A percentile compares a stretch with the other conserved stretches of the same genome.
Conservation (phyloP, 2,888 invertebrate genomes). For the Tyria jacobaeae region DNA sequence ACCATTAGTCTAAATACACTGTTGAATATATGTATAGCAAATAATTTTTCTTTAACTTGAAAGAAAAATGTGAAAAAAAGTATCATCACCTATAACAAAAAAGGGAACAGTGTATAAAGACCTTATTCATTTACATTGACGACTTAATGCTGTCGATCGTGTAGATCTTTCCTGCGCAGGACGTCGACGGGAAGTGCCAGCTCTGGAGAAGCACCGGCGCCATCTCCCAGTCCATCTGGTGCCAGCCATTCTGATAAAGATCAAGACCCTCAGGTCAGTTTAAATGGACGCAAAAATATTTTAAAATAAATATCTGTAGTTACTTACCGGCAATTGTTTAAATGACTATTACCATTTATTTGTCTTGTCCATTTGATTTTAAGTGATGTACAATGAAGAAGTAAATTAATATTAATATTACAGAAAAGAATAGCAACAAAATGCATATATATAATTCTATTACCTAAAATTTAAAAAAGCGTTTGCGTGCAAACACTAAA, state of each 20-base stretch:
- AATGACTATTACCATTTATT: too few relatives aligned
- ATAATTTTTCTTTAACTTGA: background rate
- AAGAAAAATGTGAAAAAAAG: background rate
- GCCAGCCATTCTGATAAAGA: slow-evolving; percentile 96
- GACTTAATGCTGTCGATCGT: slow-evolving; percentile 81
- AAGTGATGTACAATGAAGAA: too few relatives aligned
- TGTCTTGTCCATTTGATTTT: too few relatives aligned
- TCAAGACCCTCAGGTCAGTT: slow-evolving; percentile 91
- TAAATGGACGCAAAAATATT: background rate
- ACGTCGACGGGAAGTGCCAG: slow-evolving; percentile 84
- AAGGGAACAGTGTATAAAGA: slow-evolving; percentile 66
- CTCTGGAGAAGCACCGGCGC: slow-evolving; percentile 81
- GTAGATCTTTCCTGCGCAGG: slow-evolving; percentile 85
- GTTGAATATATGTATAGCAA: slow-evolving; percentile 34
- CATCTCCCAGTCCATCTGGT: slow-evolving; percentile 94
- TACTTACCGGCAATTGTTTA: too few relatives aligned
- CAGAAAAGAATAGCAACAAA: background rate
- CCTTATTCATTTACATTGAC: slow-evolving; percentile 71
- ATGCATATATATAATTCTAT: background rate
- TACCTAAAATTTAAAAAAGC: background rate
- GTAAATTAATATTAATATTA: too few relatives aligned
- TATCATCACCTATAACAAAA: background rate
- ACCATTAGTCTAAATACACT: slow-evolving; percentile 68
- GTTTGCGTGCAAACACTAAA: slow-evolving; percentile 10
- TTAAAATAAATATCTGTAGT: too few relatives aligned